Conservation (phyloP, 2,113 vertebrate species). For the Sturnira hondurensis region DNA sequence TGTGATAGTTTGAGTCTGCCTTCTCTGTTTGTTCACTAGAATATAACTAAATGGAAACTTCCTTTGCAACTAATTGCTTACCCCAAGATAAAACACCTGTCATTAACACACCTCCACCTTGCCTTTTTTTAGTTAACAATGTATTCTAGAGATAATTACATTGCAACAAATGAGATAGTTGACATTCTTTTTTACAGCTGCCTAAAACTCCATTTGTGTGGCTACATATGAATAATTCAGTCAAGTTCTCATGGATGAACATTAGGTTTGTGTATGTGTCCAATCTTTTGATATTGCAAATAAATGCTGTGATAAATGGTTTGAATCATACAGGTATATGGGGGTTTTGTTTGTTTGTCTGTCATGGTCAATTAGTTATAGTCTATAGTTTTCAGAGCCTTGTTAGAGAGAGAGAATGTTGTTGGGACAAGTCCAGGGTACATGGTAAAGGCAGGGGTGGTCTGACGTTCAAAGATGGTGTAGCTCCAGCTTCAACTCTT, state of each 20-base stretch:
- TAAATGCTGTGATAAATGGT: not conserved
- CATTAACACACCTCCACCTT: not conserved
- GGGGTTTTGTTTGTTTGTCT: not conserved
- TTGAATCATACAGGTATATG: not conserved
- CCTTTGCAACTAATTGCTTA: not conserved
- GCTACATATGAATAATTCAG: not conserved
- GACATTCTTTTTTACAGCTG: not conserved
- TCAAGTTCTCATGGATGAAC: not conserved
- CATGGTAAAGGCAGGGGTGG: not conserved
- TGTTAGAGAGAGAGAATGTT: not conserved
- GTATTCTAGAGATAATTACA: not conserved
- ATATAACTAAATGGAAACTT: not conserved
- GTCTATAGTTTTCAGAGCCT: not conserved
- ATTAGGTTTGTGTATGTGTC: not conserved
- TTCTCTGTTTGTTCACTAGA: not conserved
- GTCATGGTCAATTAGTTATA: not conserved
- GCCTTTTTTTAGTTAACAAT: not conserved
- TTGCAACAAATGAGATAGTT: not conserved
- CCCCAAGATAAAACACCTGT: not conserved
- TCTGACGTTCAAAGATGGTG: not conserved
- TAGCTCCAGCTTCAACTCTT: not conserved
- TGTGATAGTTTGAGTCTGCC: not conserved
- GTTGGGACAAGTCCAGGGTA: not conserved
- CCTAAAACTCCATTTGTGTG: not conserved
- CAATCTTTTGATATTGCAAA: not conserved